Conservation (phyloP, 2,113 vertebrate genomes). For the Blennius ocellaris region DNA sequence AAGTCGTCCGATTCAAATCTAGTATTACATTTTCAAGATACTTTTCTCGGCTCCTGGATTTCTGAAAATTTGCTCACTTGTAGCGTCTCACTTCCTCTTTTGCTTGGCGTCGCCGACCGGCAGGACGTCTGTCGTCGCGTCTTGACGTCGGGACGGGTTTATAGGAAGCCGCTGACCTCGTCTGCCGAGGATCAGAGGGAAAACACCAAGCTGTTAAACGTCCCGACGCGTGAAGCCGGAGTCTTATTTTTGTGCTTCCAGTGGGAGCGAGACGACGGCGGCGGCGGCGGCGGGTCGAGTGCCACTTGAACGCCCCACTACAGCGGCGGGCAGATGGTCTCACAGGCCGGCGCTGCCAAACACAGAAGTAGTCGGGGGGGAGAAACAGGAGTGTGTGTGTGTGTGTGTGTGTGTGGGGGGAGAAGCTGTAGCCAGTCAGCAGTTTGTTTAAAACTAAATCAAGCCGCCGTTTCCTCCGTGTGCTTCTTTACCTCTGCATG, state of each 20-base stretch:
- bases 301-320: constrained; percentile 48
- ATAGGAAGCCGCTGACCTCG: too few relatives aligned
- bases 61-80: too few relatives aligned
- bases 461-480: constrained; percentile 32
- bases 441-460: constrained; percentile 54
- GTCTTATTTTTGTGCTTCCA: constrained; percentile 7
- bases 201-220: background rate
- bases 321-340: constrained; percentile 65
- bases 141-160: too few relatives aligned
- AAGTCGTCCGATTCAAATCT: too few relatives aligned
- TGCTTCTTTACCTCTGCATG: constrained; percentile 43
- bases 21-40: too few relatives aligned
- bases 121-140: too few relatives aligned
- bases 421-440: constrained; percentile 46
- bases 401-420: constrained; percentile 1
- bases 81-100: too few relatives aligned
- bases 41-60: too few relatives aligned
- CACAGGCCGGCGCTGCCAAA: constrained; percentile 43
- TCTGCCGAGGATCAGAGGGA: too few relatives aligned
- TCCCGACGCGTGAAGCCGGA: background rate
- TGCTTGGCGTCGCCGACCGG: too few relatives aligned
- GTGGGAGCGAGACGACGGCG: constrained; percentile 33
- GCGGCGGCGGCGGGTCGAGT: constrained; percentile 60
- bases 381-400: background rate
- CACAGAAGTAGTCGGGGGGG: constrained; percentile 17